These are phyloP conservation scores for Bucorvus abyssinicus DNA, from an alignment of 2,797 vertebrate species.

Conservation along the genomic window DNA sequence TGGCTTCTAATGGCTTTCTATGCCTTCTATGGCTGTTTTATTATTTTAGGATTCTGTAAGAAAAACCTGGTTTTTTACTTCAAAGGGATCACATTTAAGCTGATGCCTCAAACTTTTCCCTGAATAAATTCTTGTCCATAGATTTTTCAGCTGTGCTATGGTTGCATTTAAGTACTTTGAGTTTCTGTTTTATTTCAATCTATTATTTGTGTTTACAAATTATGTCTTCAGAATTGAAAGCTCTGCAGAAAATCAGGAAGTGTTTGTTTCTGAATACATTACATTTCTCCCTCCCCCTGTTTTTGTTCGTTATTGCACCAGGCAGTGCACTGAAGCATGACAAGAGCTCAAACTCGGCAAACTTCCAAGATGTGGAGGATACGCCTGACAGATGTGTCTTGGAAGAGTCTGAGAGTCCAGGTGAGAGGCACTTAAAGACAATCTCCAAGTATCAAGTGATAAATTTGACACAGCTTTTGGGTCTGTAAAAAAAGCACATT, in stretches of 20 bases:
- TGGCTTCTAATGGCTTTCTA: neutral
- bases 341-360: constrained; percentile 75
- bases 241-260: constrained; percentile 6
- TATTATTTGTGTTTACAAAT: constrained; percentile 68
- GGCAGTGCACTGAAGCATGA: constrained; percentile 77
- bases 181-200: constrained; percentile 68
- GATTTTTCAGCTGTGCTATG: constrained; percentile 66
- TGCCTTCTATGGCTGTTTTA: neutral
- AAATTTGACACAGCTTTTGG: constrained; percentile 72
- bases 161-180: constrained; percentile 63
- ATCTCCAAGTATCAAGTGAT: constrained; percentile 72
- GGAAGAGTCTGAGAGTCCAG: constrained; percentile 80
- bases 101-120: constrained; percentile 38
- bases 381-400: constrained; percentile 76
- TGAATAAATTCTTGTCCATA: constrained; percentile 54
- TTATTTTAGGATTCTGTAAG: constrained; percentile 55
- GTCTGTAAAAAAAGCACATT: constrained; percentile 46
- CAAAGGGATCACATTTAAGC: constrained; percentile 36
- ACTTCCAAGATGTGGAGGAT: constrained; percentile 74
- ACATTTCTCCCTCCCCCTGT: constrained; percentile 47
- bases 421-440: constrained; percentile 79
- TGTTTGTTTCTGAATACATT: constrained; percentile 68
- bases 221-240: constrained; percentile 27
- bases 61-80: neutral
- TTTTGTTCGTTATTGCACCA: constrained; percentile 76